A percentile compares a stretch with the other conserved stretches of the same genome.
These are phyloP conservation scores for Drosophila incognita DNA, from an alignment of 2,888 invertebrate species.

Conservation along the genomic window DNA sequence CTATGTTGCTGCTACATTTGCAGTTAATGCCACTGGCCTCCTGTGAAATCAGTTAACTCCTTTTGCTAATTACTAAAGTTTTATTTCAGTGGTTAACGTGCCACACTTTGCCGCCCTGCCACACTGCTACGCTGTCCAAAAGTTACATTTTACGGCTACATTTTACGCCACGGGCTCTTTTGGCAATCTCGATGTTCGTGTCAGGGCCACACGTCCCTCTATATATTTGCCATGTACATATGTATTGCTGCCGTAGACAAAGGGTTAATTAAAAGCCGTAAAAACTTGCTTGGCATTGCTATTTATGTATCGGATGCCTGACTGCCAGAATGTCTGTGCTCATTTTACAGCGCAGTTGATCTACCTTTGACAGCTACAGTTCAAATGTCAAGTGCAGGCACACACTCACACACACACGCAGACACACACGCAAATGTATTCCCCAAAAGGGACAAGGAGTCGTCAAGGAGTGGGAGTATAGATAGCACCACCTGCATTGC, in stretches of 20 bases:
- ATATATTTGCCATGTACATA: background rate
- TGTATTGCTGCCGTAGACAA: constrained; percentile 48
- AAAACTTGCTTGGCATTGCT: constrained; percentile 55
- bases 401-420: constrained; percentile 14
- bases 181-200: constrained; percentile 76
- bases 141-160: constrained; percentile 37
- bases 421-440: constrained; percentile 3
- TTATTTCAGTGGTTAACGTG: constrained; percentile 61
- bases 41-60: constrained; percentile 82
- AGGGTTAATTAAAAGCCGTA: constrained; percentile 76
- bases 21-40: constrained; percentile 58
- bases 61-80: constrained; percentile 83
- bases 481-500: background rate
- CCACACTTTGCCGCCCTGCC: background rate
- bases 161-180: constrained; percentile 16
- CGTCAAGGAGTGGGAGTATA: background rate
- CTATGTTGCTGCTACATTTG: constrained; percentile 59
- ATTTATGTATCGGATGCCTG: constrained; percentile 43
- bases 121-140: constrained; percentile 6
- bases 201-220: constrained; percentile 44
- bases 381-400: constrained; percentile 77
- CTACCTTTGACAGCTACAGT: constrained; percentile 74
- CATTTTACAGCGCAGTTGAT: constrained; percentile 44
- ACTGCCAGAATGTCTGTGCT: constrained; percentile 19
- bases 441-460: constrained; percentile 5